Evolutionary conservation across 2,113 vertebrate genomes (phyloP), one percentile per base, ranked within the genome.

Genomic region (Syngnathoides biaculeatus): DNA sequence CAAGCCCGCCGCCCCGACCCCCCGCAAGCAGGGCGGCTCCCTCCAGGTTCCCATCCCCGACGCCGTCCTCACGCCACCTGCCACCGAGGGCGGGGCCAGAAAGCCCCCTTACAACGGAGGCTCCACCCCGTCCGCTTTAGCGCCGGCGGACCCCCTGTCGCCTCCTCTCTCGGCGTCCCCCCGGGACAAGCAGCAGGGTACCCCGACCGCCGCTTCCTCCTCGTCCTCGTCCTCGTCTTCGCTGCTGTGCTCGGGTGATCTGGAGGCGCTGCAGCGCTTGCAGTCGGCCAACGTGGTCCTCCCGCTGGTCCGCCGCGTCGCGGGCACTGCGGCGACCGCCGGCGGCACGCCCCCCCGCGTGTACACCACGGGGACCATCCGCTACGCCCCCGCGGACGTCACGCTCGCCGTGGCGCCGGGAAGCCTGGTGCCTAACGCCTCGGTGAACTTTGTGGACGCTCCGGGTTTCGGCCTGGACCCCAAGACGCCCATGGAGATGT

Each of bases 401-500:
- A 98, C 95, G 79, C 91, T 98, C 81, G 95, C 97, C 73, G 96
- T 98, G 95, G 86, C 89, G 15, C 96, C 96, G 89, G 92, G 96
- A 80, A 98, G 96, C 90, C 93, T 98, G 82, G 92, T 99, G 72
- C 95, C 96, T 76, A 98, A 96, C 24, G 90, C 95, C 69, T 74
- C 96, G 80, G 94, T 99, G 92, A 99, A 98, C 93, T 98, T 99
- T 81, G 95, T 97, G 47, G 97, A 99, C 66, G 87, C 94, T 85
- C 90, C 96, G 0, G 91, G 95, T 72, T 98, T 98, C 62, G 93
- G 95, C 84, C 93, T 98, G 72, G 97, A 99, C 93, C 95, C 96
- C 82, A 99, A 99, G 92, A 98, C 97, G n/a, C 97, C 97, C 55
- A 98, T 99, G 97, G 97, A 99, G 93, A 98, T 99, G 97, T 95